A percentile compares a stretch with the other conserved stretches of the same genome.
Conservation (phyloP, 2,113 vertebrate species). For the Neogale vison region DNA sequence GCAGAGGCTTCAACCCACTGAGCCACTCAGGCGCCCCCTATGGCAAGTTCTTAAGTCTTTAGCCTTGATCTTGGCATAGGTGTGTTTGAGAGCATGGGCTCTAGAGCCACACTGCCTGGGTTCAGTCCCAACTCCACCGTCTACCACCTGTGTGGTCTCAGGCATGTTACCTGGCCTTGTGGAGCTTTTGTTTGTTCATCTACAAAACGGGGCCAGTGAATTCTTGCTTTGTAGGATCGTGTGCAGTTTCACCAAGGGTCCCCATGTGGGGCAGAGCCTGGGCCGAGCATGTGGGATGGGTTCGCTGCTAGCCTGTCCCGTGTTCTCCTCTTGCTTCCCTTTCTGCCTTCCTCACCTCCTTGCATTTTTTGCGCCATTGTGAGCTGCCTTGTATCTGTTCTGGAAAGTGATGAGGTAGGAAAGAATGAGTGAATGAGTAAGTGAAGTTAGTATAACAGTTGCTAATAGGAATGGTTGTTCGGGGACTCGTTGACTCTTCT, state of each 20-base stretch:
- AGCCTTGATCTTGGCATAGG: not conserved
- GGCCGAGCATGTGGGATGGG: accelerated
- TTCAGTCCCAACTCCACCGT: not conserved
- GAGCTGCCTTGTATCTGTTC: not conserved
- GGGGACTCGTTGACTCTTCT: not conserved
- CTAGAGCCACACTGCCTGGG: not conserved
- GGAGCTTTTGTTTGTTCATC: not conserved
- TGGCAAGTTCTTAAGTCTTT: not conserved
- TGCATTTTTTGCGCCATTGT: not conserved
- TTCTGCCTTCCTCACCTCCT: not conserved
- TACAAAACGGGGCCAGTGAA: not conserved
- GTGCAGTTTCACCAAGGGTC: not conserved
- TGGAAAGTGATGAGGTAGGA: not conserved
- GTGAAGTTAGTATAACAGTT: not conserved
- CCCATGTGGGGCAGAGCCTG: not conserved
- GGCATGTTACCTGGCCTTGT: not conserved
- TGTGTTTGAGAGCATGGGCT: not conserved
- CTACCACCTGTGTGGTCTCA: not conserved
- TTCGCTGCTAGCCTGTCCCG: not conserved
- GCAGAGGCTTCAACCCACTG: too few relatives aligned
- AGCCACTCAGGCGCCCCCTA: too few relatives aligned
- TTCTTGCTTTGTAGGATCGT: not conserved
- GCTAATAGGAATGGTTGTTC: not conserved
- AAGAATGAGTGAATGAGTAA: not conserved
- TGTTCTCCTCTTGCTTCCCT: not conserved